phyloP scores from a whole-genome alignment of 2,113 vertebrate species.

The Larimichthys crocea region DNA sequence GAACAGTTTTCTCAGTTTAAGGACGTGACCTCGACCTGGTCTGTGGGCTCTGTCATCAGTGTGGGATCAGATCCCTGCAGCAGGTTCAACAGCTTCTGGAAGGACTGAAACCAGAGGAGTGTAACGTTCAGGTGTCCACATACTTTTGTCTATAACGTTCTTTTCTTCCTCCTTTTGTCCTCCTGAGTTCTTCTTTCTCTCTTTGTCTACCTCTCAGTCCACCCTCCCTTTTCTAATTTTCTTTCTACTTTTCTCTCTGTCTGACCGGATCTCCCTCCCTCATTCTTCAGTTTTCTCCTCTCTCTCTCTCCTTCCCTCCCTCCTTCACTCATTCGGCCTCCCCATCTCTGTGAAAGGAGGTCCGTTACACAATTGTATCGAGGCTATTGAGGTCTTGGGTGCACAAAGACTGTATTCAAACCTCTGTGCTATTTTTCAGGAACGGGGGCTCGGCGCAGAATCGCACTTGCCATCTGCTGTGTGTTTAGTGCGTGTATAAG shows the following conservation, averaged over 20 bases:
- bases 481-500: conserved; percentile 2
- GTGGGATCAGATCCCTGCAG: too few species aligned
- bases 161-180: background rate
- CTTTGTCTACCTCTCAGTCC: background rate
- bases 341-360: conserved; percentile 63
- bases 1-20: too few species aligned
- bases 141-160: background rate
- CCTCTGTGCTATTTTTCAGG: conserved; percentile 69
- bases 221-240: background rate
- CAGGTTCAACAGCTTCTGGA: too few species aligned
- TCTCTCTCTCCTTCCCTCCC: background rate
- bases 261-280: conserved; percentile 1
- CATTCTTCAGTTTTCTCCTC: conserved; percentile 27
- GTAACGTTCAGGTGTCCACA: background rate
- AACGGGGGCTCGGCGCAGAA: conserved; percentile 43
- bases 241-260: conserved; percentile 8
- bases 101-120: background rate
- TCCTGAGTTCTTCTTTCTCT: background rate
- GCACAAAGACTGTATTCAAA: conserved; percentile 73
- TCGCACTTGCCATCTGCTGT: conserved; percentile 63
- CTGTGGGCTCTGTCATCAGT: too few species aligned
- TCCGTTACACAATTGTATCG: conserved; percentile 67
- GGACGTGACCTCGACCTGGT: too few species aligned
- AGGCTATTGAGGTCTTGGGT: conserved; percentile 62
- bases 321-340: conserved; percentile 8